A percentile compares a stretch with the other conserved stretches of the same genome.
phyloP scores from a whole-genome alignment of 2,888 invertebrate species.

The Neria commutata region DNA sequence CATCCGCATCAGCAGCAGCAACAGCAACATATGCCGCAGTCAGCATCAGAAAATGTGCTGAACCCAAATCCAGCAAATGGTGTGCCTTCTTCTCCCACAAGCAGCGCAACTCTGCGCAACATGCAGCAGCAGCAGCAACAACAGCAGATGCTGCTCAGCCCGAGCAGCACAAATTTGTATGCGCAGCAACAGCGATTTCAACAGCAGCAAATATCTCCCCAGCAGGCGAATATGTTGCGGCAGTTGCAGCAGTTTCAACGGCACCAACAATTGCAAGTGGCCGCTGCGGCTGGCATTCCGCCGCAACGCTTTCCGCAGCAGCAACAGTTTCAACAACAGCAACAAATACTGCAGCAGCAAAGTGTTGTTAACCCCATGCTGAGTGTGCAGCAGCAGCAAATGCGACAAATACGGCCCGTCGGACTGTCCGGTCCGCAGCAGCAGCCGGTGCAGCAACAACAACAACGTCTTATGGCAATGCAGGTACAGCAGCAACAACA shows the following conservation, averaged over 20 bases:
- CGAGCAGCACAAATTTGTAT: conserved; percentile 46
- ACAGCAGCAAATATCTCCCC: conserved; percentile 25
- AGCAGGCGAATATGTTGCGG: conserved; percentile 23
- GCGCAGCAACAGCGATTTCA: conserved; percentile 39
- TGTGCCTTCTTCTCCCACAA: conserved; percentile 54
- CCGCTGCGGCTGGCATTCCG: too few relatives aligned
- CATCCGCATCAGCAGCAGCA: conserved; percentile 31
- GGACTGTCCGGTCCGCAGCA: conserved; percentile 35
- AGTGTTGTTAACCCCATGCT: conserved; percentile 46
- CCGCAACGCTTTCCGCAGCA: conserved; percentile 39
- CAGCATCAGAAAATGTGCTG: conserved; percentile 30
- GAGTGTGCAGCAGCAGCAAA: conserved; percentile 37
- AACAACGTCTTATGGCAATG: conserved; percentile 39
- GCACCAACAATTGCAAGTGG: too few relatives aligned
- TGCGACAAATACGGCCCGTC: conserved; percentile 45
- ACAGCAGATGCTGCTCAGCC: conserved; percentile 47
- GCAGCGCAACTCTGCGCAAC: conserved; percentile 40
- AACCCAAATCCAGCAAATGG: conserved; percentile 38
- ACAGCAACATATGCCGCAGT: conserved; percentile 3
- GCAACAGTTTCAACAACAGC: conserved; percentile 36
- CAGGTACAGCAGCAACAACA: conserved; percentile 37
- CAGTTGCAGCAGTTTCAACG: conserved; percentile 34
- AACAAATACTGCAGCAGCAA: conserved; percentile 49
- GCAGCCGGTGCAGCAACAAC: conserved; percentile 31
- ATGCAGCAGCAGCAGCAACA: conserved; percentile 41